Evolutionary conservation across 1,140 invertebrate species (phyloP).

Genomic region (Bradysia coprophila): DNA sequence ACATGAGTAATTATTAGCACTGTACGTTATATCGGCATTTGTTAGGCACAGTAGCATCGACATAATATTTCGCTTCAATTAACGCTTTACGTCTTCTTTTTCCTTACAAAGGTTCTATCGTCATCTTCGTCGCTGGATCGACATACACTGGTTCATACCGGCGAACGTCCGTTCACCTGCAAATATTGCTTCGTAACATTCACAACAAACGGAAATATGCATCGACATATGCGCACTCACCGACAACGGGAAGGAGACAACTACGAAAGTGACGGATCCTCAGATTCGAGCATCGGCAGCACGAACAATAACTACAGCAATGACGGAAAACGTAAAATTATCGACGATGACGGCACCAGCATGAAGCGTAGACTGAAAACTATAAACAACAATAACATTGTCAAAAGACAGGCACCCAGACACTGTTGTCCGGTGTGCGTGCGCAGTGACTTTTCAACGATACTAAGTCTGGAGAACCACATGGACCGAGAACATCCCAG

Average conservation of each 20-base stretch:
- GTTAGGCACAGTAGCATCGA: no score
- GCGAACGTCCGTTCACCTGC: conserved; percentile 59
- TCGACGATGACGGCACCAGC: conserved; percentile 5
- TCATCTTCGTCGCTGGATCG: conserved; percentile 60
- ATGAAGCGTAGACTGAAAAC: conserved; percentile 12
- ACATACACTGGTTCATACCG: conserved; percentile 55
- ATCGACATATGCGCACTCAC: conserved; percentile 61
- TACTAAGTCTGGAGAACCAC: conserved; percentile 40
- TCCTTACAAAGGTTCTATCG: conserved; percentile 31
- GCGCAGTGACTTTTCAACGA: conserved; percentile 35
- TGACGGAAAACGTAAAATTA: conserved; percentile 10
- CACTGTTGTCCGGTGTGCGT: conserved; percentile 37
- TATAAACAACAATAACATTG: conserved; percentile 14
- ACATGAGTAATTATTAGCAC: no score
- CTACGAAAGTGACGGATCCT: conserved; percentile 22
- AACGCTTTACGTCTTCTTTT: not conserved
- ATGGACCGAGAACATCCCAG: conserved; percentile 51
- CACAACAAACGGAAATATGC: conserved; percentile 79
- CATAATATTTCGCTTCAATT: not conserved
- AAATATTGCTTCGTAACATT: conserved; percentile 62
- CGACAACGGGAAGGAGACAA: conserved; percentile 22
- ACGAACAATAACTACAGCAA: not conserved
- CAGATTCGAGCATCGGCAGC: conserved; percentile 8
- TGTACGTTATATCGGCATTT: no score
- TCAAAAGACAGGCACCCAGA: conserved; percentile 7